Evolutionary conservation across 2,888 invertebrate species (phyloP).

Genomic region (Heliconius erato): DNA sequence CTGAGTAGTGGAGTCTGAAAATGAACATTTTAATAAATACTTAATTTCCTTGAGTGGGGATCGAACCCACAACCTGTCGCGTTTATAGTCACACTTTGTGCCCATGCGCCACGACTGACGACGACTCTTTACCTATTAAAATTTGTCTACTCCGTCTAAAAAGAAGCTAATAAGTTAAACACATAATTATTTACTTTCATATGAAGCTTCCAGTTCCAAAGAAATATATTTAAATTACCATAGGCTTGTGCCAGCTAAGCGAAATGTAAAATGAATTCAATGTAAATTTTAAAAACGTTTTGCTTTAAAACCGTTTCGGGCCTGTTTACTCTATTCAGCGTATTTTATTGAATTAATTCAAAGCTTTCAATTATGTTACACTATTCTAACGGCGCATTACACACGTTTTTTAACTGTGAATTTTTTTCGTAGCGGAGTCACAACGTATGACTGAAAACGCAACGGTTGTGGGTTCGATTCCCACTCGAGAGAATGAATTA

Average conservation of each 20-base stretch:
- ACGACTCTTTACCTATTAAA: neutral
- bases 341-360: constrained; percentile 23
- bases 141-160: neutral
- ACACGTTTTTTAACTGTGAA: neutral
- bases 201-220: constrained; percentile 6
- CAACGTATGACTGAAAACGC: neutral
- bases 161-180: neutral
- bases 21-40: too few species aligned
- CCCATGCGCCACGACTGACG: too few species aligned
- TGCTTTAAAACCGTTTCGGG: constrained; percentile 10
- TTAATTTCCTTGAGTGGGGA: too few species aligned
- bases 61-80: too few species aligned
- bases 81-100: too few species aligned
- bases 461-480: neutral
- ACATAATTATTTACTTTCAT: neutral
- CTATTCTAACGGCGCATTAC: neutral
- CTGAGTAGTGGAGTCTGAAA: too few species aligned
- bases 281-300: constrained; percentile 25
- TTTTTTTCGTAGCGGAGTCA: too few species aligned
- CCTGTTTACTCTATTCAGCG: constrained; percentile 20
- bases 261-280: constrained; percentile 22
- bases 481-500: too few species aligned
- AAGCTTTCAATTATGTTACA: constrained; percentile 22
- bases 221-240: constrained; percentile 6
- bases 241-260: constrained; percentile 5